Conservation (phyloP, 2,888 invertebrate species). For the Ceriagrion tenellum region DNA sequence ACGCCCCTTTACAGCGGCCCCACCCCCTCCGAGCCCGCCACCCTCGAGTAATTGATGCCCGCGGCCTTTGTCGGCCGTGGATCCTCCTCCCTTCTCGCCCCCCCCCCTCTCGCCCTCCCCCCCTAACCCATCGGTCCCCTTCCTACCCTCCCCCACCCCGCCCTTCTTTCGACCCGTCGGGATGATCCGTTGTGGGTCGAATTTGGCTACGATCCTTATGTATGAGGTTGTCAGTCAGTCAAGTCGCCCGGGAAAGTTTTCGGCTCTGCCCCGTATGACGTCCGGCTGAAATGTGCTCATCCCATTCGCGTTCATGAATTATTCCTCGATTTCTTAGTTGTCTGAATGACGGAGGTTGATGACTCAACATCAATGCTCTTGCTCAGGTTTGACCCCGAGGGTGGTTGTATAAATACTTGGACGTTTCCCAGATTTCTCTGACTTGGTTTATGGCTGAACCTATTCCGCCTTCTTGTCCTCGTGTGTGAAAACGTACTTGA, state of each 20-base stretch:
- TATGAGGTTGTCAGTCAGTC: neutral
- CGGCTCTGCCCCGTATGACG: neutral
- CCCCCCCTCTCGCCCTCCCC: neutral
- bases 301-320: neutral
- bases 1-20: neutral
- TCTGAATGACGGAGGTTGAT: neutral
- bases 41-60: slow-evolving; percentile 20
- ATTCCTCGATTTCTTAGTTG: neutral
- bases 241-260: neutral
- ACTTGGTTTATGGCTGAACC: neutral
- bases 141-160: no score
- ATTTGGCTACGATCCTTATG: slow-evolving; percentile 20
- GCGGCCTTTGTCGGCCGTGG: neutral
- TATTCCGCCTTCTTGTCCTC: neutral
- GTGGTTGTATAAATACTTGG: neutral
- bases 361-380: neutral
- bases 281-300: neutral
- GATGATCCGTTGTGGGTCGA: neutral
- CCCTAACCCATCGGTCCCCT: neutral
- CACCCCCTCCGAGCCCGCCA: neutral
- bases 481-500: no score
- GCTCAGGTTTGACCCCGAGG: neutral
- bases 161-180: neutral
- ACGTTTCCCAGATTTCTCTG: neutral
- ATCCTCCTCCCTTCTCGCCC: no score